Evolutionary conservation across 2,113 vertebrate genomes (phyloP).

Genomic region (Oreochromis tanganicae): DNA sequence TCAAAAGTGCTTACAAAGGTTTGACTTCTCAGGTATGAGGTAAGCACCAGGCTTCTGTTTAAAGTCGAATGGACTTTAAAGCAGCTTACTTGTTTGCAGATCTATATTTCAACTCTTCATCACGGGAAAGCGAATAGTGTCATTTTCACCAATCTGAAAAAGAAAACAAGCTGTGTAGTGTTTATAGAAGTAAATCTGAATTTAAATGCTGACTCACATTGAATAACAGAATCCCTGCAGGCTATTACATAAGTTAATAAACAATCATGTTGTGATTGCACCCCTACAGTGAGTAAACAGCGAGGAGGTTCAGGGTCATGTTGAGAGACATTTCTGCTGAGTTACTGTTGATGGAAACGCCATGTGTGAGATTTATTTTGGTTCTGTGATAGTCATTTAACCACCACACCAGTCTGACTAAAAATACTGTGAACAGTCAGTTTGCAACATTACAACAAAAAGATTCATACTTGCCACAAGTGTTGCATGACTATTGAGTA

Average conservation of each 20-base stretch:
- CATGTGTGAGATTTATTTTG: neutral
- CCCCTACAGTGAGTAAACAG: neutral
- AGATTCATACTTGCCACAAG: neutral
- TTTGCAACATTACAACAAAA: neutral
- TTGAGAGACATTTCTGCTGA: neutral
- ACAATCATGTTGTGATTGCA: neutral
- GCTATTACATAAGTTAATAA: constrained; percentile 4
- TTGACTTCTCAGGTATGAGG: neutral
- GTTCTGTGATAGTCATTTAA: neutral
- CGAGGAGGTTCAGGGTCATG: neutral
- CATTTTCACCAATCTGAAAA: neutral
- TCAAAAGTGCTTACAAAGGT: neutral
- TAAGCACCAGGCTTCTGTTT: neutral
- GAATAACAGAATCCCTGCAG: neutral
- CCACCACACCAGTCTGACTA: neutral
- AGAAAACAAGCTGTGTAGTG: neutral
- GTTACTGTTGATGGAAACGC: neutral
- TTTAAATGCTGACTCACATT: neutral
- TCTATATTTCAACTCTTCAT: neutral
- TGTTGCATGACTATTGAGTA: neutral
- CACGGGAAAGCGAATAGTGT: fast-evolving
- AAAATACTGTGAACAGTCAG: neutral
- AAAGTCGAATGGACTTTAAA: neutral
- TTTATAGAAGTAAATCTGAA: neutral
- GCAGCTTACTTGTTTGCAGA: neutral